Base-by-base conservation (phyloP, 2,113 vertebrate genomes). In the Ammodytes marinus region DNA sequence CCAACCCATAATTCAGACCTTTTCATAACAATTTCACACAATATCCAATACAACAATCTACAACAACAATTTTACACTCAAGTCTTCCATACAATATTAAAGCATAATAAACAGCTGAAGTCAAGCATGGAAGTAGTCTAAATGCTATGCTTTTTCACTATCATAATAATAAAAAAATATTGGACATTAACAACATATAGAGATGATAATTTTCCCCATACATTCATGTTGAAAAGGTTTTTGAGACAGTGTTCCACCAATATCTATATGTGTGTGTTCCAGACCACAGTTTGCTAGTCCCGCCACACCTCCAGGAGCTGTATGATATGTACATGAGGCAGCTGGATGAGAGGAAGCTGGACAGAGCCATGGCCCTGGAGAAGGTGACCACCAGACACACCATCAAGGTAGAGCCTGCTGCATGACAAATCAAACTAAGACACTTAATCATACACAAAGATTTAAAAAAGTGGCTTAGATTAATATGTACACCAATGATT, bases 211-310 rank as follows among this genome's bases (percentile, higher is more conserved):
- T n/a, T n/a, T 47, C 27, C 27, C 27, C 27, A 27, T 27, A 27
- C 27, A 27, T 27, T 27, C 27, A 27, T 27, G 27, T 27, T 27
- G 27, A 27, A 27, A 27, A 27, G 47, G 0, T 39, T 37, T 54
- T 60, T 54, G 3, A 27, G 27, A 27, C 27, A 27, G 27, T 27
- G 27, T 27, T 27, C 27, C 27, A 27, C 27, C 27, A 27, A 27
- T 27, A 27, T 27, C 27, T 10, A 1, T 45, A 2, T 39, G 8
- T 58, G 11, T 70, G 69, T 73, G 35, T 65, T 19, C 3, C 92
- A 98, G 97, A 97, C 65, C 95, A 95, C 93, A 96, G 92, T 70
- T 93, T 98, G 73, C 84, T 93, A 0, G 91, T 98, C 2, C 97
- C 97, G 0, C 93, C 86, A 4, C 95, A 95, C 40, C 94, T 98